phyloP scores from a whole-genome alignment of 2,888 invertebrate species.

The Amiota communis region DNA sequence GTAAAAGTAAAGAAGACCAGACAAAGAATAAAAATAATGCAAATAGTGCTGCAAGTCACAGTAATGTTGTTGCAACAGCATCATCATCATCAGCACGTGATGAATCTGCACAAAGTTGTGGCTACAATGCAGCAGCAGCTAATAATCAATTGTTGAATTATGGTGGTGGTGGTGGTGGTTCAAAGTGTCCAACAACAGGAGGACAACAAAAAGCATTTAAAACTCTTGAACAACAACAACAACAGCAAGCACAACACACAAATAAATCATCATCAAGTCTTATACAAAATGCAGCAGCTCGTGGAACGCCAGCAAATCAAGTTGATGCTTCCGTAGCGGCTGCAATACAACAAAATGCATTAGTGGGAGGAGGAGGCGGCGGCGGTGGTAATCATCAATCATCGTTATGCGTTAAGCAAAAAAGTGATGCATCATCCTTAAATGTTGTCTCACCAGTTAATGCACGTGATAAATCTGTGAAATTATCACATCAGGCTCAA shows the following conservation, averaged over 20 bases:
- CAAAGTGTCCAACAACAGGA: slow-evolving; percentile 46
- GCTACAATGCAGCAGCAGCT: slow-evolving; percentile 43
- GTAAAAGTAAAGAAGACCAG: slow-evolving; percentile 69
- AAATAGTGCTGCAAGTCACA: too few relatives aligned
- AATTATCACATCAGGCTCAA: slow-evolving; percentile 45
- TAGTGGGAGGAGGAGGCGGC: too few relatives aligned
- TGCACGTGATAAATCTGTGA: slow-evolving; percentile 55
- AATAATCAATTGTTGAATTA: slow-evolving; percentile 54
- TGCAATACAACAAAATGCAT: slow-evolving; percentile 45
- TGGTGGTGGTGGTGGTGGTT: slow-evolving; percentile 44
- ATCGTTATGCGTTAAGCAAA: slow-evolving; percentile 50
- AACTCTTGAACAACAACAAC: slow-evolving; percentile 45
- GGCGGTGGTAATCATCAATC: slow-evolving; percentile 35
- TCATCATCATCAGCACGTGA: slow-evolving; percentile 41
- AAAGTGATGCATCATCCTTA: slow-evolving; percentile 46
- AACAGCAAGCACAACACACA: neutral
- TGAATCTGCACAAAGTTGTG: slow-evolving; percentile 50
- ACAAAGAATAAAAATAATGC: slow-evolving; percentile 43
- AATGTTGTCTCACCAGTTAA: slow-evolving; percentile 48
- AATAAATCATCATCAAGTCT: slow-evolving; percentile 42
- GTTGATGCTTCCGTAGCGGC: slow-evolving; percentile 41
- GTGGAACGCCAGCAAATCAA: slow-evolving; percentile 47
- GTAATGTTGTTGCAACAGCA: slow-evolving; percentile 29
- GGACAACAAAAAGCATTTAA: slow-evolving; percentile 54
- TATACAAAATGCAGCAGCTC: slow-evolving; percentile 48